Evolutionary conservation across 2,113 vertebrate species (phyloP).

Genomic region (Emydura subglobosa): DNA sequence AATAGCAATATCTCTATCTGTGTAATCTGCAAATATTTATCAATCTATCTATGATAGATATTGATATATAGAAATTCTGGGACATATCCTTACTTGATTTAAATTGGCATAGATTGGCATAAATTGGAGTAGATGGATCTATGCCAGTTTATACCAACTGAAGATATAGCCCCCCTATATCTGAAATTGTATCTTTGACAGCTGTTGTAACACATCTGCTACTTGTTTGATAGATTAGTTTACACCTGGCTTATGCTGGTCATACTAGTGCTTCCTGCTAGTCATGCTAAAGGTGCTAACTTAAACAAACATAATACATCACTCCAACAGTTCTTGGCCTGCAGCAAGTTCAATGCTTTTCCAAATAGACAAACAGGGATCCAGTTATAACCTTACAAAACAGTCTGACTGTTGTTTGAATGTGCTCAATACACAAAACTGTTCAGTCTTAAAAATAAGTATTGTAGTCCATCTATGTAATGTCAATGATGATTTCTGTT

Average conservation of each 20-base stretch:
- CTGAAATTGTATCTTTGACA: background rate
- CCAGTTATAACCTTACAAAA: background rate
- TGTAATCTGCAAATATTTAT: background rate
- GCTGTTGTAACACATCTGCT: background rate
- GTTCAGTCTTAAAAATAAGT: background rate
- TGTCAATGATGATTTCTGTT: background rate
- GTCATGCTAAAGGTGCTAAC: background rate
- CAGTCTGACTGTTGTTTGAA: background rate
- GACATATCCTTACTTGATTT: background rate
- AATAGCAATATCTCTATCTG: rapidly evolving
- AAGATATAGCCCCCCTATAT: background rate
- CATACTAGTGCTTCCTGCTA: background rate
- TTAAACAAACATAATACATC: background rate
- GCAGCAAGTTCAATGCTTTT: background rate
- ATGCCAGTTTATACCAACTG: background rate
- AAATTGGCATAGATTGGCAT: background rate
- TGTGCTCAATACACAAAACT: background rate
- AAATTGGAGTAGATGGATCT: background rate
- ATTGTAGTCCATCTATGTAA: background rate
- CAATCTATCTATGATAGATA: background rate
- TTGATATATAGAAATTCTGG: background rate
- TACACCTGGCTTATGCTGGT: background rate
- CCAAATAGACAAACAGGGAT: background rate
- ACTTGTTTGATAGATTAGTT: background rate
- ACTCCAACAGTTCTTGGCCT: background rate